Percentiles rank a stretch among this genome's conserved stretches.
Evolutionary conservation across 2,113 vertebrate species (phyloP).

Genomic region (Vanacampus margaritifer): DNA sequence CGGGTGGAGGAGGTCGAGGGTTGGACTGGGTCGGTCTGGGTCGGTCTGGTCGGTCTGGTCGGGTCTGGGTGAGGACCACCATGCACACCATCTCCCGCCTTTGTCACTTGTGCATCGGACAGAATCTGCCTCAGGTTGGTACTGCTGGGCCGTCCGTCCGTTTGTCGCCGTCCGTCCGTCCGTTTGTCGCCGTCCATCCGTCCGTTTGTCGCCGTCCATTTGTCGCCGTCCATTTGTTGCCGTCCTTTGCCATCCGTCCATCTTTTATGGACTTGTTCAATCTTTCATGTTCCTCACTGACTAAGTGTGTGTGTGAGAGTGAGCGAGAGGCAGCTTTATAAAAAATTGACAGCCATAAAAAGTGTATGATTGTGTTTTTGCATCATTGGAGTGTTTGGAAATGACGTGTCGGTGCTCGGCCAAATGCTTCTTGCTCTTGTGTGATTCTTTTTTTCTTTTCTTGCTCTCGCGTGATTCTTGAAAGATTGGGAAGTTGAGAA

Average conservation of each 20-base stretch:
- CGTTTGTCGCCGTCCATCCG: too few species aligned
- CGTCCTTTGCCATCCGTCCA: neutral
- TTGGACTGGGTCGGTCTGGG: neutral
- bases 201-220: too few species aligned
- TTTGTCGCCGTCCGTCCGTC: too few species aligned
- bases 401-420: neutral
- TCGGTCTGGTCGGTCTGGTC: neutral
- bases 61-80: slow-evolving; percentile 13
- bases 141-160: neutral
- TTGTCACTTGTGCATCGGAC: slow-evolving; percentile 84
- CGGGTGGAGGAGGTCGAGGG: neutral
- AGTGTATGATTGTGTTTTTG: neutral
- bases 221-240: too few species aligned
- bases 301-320: neutral
- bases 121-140: slow-evolving; percentile 83
- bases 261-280: neutral
- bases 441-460: neutral
- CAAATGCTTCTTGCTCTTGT: neutral
- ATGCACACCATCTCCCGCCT: slow-evolving; percentile 89
- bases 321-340: neutral
- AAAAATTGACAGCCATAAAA: neutral
- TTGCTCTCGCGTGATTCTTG: neutral
- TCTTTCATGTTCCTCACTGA: neutral
- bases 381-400: neutral
- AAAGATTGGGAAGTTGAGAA: too few species aligned